Evolutionary conservation across 2,888 invertebrate genomes (phyloP).

Genomic region (Epinotia brunnichana): DNA sequence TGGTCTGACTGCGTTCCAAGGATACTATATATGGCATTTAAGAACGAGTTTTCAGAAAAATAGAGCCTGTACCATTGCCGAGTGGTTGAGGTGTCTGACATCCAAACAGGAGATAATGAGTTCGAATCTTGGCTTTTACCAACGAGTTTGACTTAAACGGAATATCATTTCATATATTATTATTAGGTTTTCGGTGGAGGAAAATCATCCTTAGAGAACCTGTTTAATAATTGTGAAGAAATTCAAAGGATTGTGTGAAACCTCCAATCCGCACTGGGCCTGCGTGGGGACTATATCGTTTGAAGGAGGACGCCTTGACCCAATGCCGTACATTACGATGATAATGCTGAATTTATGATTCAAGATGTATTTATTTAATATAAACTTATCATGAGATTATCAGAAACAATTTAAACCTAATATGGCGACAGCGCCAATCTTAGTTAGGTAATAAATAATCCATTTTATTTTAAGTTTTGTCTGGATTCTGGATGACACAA

Average conservation of each 20-base stretch:
- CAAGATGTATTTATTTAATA: no score
- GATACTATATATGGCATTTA: constrained; percentile 11
- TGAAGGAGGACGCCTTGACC: no score
- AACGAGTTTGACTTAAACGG: background rate
- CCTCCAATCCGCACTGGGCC: no score
- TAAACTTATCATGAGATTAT: background rate
- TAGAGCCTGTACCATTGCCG: background rate
- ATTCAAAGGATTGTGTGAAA: no score
- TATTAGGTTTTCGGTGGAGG: no score
- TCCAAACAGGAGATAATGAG: background rate
- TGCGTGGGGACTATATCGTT: no score
- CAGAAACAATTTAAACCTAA: constrained; percentile 6
- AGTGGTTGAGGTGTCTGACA: background rate
- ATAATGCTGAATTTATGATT: no score
- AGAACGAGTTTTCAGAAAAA: constrained; percentile 13
- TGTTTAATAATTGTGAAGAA: no score
- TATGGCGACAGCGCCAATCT: constrained; percentile 1
- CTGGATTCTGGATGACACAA: constrained; percentile 1
- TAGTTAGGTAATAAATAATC: background rate
- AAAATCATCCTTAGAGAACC: no score
- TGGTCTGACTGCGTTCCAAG: constrained; percentile 29
- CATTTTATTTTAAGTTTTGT: constrained; percentile 16
- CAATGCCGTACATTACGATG: no score
- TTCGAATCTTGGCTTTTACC: background rate
- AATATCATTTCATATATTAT: no score